These are phyloP conservation scores for Microcebus murinus DNA, from an alignment of 2,113 vertebrate genomes.

Conservation along the genomic window DNA sequence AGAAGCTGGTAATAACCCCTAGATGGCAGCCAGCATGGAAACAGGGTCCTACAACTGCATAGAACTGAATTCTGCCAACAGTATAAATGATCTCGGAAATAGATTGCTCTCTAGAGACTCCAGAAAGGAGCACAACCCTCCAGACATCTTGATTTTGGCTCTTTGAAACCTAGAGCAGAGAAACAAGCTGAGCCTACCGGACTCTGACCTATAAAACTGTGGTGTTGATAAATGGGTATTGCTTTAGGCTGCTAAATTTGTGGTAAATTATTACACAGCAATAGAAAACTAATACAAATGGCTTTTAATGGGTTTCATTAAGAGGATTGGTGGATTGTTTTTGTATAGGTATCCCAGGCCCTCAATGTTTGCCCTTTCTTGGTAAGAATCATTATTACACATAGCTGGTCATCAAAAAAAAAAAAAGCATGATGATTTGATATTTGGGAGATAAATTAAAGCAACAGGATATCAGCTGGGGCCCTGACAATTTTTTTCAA, in stretches of 20 bases:
- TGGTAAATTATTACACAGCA: neutral
- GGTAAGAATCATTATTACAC: neutral
- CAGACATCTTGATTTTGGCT: neutral
- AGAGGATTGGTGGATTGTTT: neutral
- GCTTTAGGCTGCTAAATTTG: neutral
- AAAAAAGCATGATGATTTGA: neutral
- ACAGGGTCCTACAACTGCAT: accelerated
- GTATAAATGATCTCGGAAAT: neutral
- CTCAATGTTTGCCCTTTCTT: neutral
- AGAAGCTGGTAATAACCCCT: neutral
- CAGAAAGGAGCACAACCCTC: neutral
- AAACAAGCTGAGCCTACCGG: neutral
- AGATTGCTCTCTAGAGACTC: neutral
- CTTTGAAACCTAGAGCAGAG: neutral
- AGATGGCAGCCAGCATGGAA: neutral
- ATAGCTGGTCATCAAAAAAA: neutral
- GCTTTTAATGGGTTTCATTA: neutral
- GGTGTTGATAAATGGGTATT: neutral
- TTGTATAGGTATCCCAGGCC: neutral
- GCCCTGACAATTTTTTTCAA: neutral
- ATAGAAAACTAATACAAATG: neutral
- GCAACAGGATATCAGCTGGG: too few relatives aligned
- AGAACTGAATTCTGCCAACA: neutral
- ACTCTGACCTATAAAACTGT: neutral
- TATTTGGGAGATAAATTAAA: neutral